Conservation (phyloP, 2,113 vertebrate species). For the Centropus unirufus region DNA sequence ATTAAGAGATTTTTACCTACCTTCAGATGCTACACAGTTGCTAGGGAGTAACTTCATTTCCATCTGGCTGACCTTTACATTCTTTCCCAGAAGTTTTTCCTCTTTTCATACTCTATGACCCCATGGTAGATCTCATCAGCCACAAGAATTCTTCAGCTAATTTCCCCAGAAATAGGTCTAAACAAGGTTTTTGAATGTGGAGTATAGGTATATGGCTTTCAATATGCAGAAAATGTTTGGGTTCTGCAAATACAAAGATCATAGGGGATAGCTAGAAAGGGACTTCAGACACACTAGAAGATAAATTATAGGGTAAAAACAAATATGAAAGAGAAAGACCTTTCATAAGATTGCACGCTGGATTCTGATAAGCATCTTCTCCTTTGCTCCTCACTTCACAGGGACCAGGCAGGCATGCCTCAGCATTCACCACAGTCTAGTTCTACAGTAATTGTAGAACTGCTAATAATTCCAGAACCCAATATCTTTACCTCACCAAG, state of each 20-base stretch:
- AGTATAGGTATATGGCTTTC: background rate
- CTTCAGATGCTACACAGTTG: background rate
- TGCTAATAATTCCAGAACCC: background rate
- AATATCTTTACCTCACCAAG: background rate
- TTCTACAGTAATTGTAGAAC: background rate
- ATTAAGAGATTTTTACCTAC: background rate
- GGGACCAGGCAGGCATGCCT: background rate
- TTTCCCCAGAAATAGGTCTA: background rate
- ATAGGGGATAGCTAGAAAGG: background rate
- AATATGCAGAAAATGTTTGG: background rate
- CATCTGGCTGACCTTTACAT: background rate
- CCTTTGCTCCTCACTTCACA: background rate
- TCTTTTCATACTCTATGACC: background rate
- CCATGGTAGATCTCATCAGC: background rate
- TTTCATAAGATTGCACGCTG: background rate
- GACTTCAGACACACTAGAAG: background rate
- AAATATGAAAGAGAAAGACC: slow-evolving; percentile 16
- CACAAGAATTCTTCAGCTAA: background rate
- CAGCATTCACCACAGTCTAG: background rate
- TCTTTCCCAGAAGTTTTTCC: background rate
- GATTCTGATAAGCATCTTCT: background rate
- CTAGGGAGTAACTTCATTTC: background rate
- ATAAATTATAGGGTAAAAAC: background rate
- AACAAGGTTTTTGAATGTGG: background rate
- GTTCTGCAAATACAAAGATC: background rate